phyloP scores from a whole-genome alignment of 2,888 invertebrate genomes.

The Cactoblastis cactorum region DNA sequence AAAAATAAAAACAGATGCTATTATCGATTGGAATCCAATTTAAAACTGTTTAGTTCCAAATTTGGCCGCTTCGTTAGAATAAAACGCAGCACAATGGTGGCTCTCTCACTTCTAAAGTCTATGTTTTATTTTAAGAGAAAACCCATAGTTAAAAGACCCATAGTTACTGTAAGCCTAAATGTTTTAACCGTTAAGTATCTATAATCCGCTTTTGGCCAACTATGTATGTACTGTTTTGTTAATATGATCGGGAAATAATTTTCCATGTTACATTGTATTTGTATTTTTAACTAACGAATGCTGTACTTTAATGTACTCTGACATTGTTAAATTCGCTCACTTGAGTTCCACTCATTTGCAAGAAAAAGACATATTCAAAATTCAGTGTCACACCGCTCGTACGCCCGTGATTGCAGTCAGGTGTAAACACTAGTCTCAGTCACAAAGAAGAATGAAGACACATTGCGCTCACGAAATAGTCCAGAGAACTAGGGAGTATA shows the following conservation, averaged over 20 bases:
- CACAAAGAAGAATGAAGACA: slow-evolving; percentile 1
- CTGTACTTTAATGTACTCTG: neutral
- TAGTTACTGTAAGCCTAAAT: too few relatives aligned
- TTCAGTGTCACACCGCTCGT: neutral
- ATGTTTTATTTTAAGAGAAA: neutral
- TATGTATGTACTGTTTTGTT: too few relatives aligned
- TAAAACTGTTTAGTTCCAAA: neutral
- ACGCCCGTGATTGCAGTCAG: slow-evolving; percentile 21
- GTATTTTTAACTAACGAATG: neutral
- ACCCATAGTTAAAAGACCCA: too few relatives aligned
- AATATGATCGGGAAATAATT: too few relatives aligned
- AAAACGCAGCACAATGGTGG: neutral
- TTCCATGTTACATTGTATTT: neutral
- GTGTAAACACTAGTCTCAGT: slow-evolving; percentile 15
- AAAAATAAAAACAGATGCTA: neutral
- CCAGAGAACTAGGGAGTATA: slow-evolving; percentile 17
- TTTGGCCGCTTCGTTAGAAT: neutral
- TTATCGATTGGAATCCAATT: neutral
- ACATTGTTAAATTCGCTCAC: neutral
- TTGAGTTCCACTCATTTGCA: neutral
- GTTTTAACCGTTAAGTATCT: too few relatives aligned
- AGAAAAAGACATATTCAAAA: neutral
- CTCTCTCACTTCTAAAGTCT: neutral
- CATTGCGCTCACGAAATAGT: slow-evolving; percentile 17
- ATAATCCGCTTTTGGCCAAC: too few relatives aligned